Conservation (phyloP, 2,797 vertebrate genomes). For the Thamnophis elegans region DNA sequence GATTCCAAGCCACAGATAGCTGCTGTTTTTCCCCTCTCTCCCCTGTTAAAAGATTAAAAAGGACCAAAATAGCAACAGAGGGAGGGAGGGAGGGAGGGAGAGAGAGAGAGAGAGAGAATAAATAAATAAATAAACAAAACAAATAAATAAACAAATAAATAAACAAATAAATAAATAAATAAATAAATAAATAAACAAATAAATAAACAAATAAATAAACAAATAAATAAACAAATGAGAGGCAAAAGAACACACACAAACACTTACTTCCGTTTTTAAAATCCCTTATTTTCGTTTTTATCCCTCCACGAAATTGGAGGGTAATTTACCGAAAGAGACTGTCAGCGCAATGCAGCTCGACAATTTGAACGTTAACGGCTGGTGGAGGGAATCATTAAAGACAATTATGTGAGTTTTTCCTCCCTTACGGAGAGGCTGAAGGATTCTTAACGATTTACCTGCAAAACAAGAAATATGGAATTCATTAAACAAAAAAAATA, state of each 20-base stretch:
- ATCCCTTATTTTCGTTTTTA: conserved; percentile 63
- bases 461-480: conserved; percentile 66
- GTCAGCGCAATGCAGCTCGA: conserved; percentile 66
- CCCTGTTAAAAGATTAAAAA: conserved; percentile 57
- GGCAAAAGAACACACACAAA: background rate
- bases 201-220: no score
- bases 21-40: conserved; percentile 17
- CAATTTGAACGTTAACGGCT: conserved; percentile 81
- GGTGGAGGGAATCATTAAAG: conserved; percentile 77
- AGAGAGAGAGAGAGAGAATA: no score
- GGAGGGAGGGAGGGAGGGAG: no score
- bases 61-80: conserved; percentile 65
- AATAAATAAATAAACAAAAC: no score
- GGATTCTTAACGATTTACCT: conserved; percentile 73
- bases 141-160: no score
- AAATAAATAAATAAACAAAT: no score
- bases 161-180: no score
- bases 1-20: conserved; percentile 1
- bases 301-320: conserved; percentile 71
- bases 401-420: conserved; percentile 76
- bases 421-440: conserved; percentile 66
- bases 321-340: conserved; percentile 76
- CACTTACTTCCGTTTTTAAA: conserved; percentile 41
- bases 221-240: no score
- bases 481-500: conserved; percentile 65